Percentiles rank a stretch among this genome's conserved stretches.
These are phyloP conservation scores for Apamea anceps DNA, from an alignment of 2,888 invertebrate species.

Conservation along the genomic window DNA sequence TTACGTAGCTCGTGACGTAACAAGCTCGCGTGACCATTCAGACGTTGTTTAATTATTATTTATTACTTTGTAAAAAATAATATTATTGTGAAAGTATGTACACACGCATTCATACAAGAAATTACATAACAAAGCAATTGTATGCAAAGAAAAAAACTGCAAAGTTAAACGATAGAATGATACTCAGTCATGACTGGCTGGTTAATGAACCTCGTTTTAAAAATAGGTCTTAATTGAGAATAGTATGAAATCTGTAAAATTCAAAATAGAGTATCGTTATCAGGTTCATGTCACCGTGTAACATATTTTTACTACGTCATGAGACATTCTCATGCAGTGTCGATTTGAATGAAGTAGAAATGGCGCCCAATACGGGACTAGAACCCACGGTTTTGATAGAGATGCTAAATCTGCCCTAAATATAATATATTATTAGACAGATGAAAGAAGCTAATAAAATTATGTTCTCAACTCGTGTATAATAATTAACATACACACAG, in stretches of 20 bases:
- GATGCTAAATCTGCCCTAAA: background rate
- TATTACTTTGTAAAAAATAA: conserved; percentile 45
- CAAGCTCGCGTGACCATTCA: conserved; percentile 57
- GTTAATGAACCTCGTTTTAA: background rate
- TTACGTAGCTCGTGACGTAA: conserved; percentile 30
- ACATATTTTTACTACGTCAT: background rate
- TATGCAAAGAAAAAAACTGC: background rate
- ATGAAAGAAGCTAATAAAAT: background rate
- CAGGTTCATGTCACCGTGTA: no score
- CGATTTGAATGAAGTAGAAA: background rate
- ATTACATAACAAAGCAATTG: background rate
- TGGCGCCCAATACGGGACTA: conserved; percentile 8
- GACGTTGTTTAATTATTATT: conserved; percentile 51
- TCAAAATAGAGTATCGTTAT: background rate
- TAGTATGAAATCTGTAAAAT: background rate
- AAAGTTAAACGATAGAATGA: background rate
- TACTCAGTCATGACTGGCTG: background rate
- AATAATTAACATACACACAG: background rate
- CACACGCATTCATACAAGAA: conserved; percentile 34
- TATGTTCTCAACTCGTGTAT: background rate
- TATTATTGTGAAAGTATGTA: background rate
- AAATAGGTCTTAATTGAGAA: background rate
- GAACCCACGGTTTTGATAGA: background rate
- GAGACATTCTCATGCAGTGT: background rate
- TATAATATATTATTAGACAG: no score